These are phyloP conservation scores for Petrolisthes cinctipes DNA, from an alignment of 2,888 invertebrate genomes.

Conservation along the genomic window DNA sequence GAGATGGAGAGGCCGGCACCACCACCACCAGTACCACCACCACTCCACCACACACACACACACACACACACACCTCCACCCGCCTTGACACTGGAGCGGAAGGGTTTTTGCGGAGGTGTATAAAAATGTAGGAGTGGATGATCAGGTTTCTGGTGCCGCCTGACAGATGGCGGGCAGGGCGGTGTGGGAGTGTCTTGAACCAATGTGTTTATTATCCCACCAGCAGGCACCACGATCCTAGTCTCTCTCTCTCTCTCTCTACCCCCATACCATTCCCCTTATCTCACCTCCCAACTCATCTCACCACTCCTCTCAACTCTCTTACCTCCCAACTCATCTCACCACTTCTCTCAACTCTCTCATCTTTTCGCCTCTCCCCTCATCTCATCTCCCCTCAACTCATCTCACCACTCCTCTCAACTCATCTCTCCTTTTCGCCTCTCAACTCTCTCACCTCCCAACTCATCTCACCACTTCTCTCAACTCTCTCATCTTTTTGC, in stretches of 20 bases:
- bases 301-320: too few relatives aligned
- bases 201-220: conserved; percentile 51
- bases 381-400: too few relatives aligned
- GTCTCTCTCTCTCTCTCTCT: neutral
- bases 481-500: too few relatives aligned
- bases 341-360: too few relatives aligned
- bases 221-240: neutral
- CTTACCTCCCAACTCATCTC: too few relatives aligned
- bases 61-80: neutral
- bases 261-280: neutral
- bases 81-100: conserved; percentile 33
- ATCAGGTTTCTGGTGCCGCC: conserved; percentile 46
- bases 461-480: too few relatives aligned
- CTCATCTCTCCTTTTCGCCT: too few relatives aligned
- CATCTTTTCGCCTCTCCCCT: too few relatives aligned
- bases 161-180: conserved; percentile 55
- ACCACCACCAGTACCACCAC: neutral
- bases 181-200: conserved; percentile 27
- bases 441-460: too few relatives aligned
- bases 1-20: conserved; percentile 2
- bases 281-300: neutral
- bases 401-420: too few relatives aligned
- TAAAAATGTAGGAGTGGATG: conserved; percentile 50
- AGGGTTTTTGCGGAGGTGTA: conserved; percentile 48
- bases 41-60: neutral